Percentiles rank a stretch among this genome's conserved stretches.
Evolutionary conservation across 2,113 vertebrate species (phyloP).

Genomic region (Megalops atlanticus): DNA sequence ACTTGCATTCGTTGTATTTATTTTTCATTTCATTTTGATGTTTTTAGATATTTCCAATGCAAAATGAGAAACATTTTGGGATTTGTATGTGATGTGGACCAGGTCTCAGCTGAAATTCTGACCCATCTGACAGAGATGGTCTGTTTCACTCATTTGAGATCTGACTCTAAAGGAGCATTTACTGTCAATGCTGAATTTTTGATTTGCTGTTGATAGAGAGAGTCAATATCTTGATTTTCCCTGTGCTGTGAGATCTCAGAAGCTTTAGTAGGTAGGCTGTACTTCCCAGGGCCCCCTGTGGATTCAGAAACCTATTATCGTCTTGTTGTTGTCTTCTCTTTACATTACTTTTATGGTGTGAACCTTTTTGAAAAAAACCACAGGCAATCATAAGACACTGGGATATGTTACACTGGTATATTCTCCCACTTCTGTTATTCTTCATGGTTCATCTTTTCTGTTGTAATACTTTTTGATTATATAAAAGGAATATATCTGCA

Average conservation of each 20-base stretch:
- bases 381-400: background rate
- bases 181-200: background rate
- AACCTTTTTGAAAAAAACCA: background rate
- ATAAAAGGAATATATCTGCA: too few species aligned
- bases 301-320: background rate
- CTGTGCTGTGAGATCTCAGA: background rate
- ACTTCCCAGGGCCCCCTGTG: background rate
- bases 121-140: background rate
- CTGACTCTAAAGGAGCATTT: background rate
- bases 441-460: too few species aligned
- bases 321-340: background rate
- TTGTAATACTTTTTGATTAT: too few species aligned
- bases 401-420: background rate
- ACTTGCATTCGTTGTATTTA: too few species aligned
- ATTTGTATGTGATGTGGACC: background rate
- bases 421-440: too few species aligned
- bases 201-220: background rate
- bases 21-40: background rate
- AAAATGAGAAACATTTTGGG: background rate
- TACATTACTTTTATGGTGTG: background rate
- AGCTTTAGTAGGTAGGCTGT: background rate
- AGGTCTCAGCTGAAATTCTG: background rate
- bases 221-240: background rate
- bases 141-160: background rate
- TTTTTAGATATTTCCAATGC: background rate